phyloP scores from a whole-genome alignment of 1,140 invertebrate species.

The Globodera rostochiensis region DNA sequence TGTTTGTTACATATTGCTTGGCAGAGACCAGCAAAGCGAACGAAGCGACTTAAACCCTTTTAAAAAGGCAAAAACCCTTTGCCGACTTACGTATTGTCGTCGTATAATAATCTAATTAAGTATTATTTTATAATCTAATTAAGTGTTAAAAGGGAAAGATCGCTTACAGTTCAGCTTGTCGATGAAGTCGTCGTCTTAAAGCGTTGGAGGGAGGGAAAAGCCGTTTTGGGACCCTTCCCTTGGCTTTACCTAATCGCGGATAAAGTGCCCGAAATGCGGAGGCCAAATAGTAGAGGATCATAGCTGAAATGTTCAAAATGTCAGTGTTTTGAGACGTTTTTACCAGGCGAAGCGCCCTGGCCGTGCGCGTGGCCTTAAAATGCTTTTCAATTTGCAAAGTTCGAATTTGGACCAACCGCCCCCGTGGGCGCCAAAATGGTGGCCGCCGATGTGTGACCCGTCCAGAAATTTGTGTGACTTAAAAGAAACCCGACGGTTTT shows the following conservation, averaged over 20 bases:
- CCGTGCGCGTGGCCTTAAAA: constrained; percentile 55
- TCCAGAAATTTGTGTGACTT: constrained; percentile 65
- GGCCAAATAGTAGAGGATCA: constrained; percentile 65
- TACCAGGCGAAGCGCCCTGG: constrained; percentile 62
- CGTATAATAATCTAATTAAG: constrained; percentile 57
- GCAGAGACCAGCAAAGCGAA: constrained; percentile 64
- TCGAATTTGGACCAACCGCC: constrained; percentile 44
- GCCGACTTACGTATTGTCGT: constrained; percentile 61
- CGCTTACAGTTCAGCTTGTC: constrained; percentile 61
- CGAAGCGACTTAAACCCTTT: constrained; percentile 58
- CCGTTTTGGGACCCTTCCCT: background rate
- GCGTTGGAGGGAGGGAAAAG: background rate
- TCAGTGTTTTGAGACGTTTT: background rate
- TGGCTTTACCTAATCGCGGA: constrained; percentile 48
- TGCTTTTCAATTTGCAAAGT: background rate
- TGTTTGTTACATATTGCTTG: constrained; percentile 59
- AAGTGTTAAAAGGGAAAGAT: background rate
- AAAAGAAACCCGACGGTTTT: constrained; percentile 16
- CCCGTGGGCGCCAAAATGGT: constrained; percentile 64
- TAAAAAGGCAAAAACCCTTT: background rate
- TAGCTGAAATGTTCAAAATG: constrained; percentile 42
- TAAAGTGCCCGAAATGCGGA: constrained; percentile 65
- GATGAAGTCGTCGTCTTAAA: constrained; percentile 63
- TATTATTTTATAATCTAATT: background rate
- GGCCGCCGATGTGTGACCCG: constrained; percentile 64